Evolutionary conservation across 1,140 invertebrate species (phyloP).

Genomic region (Aphaenogaster ashmeadi): DNA sequence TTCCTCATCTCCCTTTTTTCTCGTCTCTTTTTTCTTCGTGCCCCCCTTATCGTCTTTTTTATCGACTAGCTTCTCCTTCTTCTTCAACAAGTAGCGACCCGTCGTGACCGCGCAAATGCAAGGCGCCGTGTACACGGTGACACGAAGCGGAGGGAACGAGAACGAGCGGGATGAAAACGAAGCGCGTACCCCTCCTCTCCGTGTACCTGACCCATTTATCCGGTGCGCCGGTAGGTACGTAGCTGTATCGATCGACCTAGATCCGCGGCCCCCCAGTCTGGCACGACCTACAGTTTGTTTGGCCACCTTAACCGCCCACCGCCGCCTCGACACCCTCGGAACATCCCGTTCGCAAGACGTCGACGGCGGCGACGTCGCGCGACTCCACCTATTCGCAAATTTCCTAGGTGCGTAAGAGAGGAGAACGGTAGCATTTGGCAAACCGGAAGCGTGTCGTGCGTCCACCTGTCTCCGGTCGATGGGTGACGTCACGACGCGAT

Average conservation of each 20-base stretch:
- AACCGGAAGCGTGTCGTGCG: slow-evolving; percentile 7
- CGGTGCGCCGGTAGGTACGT: slow-evolving; percentile 79
- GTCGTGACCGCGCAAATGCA: slow-evolving; percentile 57
- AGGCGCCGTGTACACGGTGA: not conserved
- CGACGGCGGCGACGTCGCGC: not conserved
- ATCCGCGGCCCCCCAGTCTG: slow-evolving; percentile 83
- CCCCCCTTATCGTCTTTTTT: not conserved
- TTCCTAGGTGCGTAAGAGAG: not conserved
- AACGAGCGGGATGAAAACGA: slow-evolving; percentile 76
- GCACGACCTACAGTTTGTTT: slow-evolving; percentile 84
- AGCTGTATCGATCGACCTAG: slow-evolving; percentile 87
- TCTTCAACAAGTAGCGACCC: slow-evolving; percentile 81
- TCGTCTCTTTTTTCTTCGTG: not conserved
- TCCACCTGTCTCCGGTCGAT: slow-evolving; percentile 39
- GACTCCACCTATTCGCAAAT: not conserved
- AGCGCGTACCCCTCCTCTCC: slow-evolving; percentile 65
- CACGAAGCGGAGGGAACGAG: not conserved
- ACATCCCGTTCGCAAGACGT: not conserved
- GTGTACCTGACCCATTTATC: slow-evolving; percentile 85
- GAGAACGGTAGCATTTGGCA: not conserved
- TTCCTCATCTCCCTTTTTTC: not conserved
- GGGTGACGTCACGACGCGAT: slow-evolving; percentile 43
- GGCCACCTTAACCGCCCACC: slow-evolving; percentile 74
- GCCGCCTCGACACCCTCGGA: slow-evolving; percentile 15
- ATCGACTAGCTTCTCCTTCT: slow-evolving; percentile 24